Percentiles rank a stretch among this genome's conserved stretches.
Evolutionary conservation across 2,888 invertebrate genomes (phyloP).

Genomic region (Spicauda simplicius): DNA sequence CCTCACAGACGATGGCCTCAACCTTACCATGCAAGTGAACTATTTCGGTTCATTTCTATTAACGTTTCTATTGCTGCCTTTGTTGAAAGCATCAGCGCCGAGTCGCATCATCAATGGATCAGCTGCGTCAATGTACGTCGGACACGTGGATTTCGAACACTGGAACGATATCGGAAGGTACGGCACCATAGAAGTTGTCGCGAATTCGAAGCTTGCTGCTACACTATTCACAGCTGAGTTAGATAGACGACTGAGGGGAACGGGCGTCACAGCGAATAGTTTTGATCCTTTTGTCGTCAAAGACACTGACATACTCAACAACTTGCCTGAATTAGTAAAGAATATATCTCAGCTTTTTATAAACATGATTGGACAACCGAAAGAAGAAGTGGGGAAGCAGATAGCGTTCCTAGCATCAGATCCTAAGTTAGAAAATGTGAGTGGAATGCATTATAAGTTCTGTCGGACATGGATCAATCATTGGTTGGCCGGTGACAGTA

Average conservation of each 20-base stretch:
- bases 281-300: constrained; percentile 81
- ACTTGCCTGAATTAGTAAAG: constrained; percentile 52
- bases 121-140: constrained; percentile 83
- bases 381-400: constrained; percentile 66
- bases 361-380: constrained; percentile 62
- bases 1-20: constrained; percentile 86
- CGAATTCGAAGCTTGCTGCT: constrained; percentile 86
- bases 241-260: constrained; percentile 78
- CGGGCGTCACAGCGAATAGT: constrained; percentile 87
- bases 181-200: constrained; percentile 54
- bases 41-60: constrained; percentile 90
- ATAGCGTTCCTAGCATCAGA: constrained; percentile 66
- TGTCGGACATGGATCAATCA: constrained; percentile 63
- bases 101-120: constrained; percentile 88
- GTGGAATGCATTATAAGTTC: constrained; percentile 68
- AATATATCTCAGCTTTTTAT: constrained; percentile 57
- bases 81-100: constrained; percentile 81
- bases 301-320: constrained; percentile 63
- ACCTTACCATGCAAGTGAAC: constrained; percentile 88
- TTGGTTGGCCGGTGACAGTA: constrained; percentile 58
- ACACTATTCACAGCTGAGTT: constrained; percentile 86
- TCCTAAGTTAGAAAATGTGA: constrained; percentile 54
- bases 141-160: constrained; percentile 68
- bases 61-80: constrained; percentile 86
- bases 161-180: constrained; percentile 68